Conservation (phyloP, 2,113 vertebrate genomes). For the Coreoperca whiteheadi region DNA sequence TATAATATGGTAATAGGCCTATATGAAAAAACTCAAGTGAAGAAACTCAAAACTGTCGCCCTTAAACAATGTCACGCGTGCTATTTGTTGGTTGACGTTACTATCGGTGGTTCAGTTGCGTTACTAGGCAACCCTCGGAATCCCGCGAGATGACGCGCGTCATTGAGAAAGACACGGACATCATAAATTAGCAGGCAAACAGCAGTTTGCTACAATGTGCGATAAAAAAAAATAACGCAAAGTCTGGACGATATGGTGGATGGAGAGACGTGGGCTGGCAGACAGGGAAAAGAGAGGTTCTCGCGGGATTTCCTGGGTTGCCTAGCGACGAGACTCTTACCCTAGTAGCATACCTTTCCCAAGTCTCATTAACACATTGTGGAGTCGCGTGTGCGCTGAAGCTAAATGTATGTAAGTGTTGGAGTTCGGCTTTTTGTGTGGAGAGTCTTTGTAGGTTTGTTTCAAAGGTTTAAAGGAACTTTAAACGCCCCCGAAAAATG, state of each 20-base stretch:
- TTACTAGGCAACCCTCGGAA: slow-evolving; percentile 1
- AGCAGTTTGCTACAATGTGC: background rate
- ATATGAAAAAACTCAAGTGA: background rate
- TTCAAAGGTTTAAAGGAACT: background rate
- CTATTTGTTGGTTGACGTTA: no score
- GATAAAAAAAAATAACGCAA: background rate
- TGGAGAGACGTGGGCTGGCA: background rate
- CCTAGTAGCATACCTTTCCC: background rate
- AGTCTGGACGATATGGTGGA: background rate
- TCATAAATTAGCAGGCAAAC: background rate
- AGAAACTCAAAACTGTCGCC: background rate
- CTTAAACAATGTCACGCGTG: background rate
- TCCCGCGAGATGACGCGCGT: background rate
- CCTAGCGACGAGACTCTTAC: slow-evolving; percentile 59
- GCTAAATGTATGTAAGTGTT: background rate
- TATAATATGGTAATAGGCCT: background rate
- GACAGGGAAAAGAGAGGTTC: background rate
- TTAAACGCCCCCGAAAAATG: slow-evolving; percentile 22
- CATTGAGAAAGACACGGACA: background rate
- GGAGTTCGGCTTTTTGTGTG: background rate
- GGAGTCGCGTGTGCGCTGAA: no score
- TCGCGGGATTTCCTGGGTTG: slow-evolving; percentile 49
- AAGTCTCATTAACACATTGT: no score
- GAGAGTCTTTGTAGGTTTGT: background rate
- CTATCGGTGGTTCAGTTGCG: background rate